Base-by-base conservation (phyloP, 2,113 vertebrate genomes). In the Ploceus nigricollis region DNA sequence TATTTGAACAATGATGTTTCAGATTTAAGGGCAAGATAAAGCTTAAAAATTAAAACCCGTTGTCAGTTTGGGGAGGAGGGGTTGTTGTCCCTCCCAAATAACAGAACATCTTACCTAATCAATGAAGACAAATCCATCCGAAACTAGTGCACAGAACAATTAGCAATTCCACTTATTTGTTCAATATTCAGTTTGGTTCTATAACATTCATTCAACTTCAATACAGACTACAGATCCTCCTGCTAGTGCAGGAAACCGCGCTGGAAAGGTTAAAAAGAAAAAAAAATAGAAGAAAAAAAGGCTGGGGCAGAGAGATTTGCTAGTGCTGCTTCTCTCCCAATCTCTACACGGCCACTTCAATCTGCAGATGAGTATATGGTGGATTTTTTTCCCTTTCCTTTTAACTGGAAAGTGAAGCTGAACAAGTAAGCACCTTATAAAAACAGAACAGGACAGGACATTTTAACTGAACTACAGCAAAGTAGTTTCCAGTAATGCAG, bases 1-100 rank as follows among this genome's bases (percentile, higher is more conserved):
- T 98, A 98, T 98, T 98, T 98, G 98, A 98, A 98, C 98, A 98
- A 98, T 98, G 98, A 98, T 98, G 97, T 98, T 98, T 98, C 97
- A 98, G 98, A 98, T 98, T 97, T 97, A 97, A 97, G 97, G 95
- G 97, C 94, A 89, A 98, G 97, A 98, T 97, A 98, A 98, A 97
- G 97, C 97, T 97, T 97, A 98, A 98, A 98, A 98, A 98, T 98
- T 98, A 98, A 97, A 98, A 97, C 93, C 90, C 51, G 96, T 94
- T 97, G 97, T 96, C 93, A 95, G 93, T 87, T 95, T 97, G 96
- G 95, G 84, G 78, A 90, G 73, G 82, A 81, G 85, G 92, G 93
- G 87, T 47, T 80, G 87, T 19, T 56, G 76, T 71, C 72, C 89
- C 82, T 92, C 61, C 91, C 91, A 91, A 93, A 85, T 54, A 95